These are phyloP conservation scores for Glareola pratincola DNA, from an alignment of 2,113 vertebrate species.

Conservation along the genomic window DNA sequence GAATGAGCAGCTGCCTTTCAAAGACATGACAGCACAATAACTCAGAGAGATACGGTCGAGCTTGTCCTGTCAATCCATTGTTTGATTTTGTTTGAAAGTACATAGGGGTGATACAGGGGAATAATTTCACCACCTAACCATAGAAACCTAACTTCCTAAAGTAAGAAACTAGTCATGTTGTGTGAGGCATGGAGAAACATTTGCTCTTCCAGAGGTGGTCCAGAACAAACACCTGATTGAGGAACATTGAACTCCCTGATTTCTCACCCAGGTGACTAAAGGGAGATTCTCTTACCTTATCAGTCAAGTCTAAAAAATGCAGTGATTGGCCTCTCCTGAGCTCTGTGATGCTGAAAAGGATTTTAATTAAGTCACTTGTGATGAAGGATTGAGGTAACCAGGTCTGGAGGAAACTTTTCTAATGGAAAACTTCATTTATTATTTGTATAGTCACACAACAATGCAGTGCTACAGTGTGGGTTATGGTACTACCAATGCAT, in stretches of 20 bases:
- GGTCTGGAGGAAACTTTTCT: background rate
- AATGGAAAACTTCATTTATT: background rate
- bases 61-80: background rate
- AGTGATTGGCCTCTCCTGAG: background rate
- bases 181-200: background rate
- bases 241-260: background rate
- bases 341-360: background rate
- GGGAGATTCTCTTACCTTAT: background rate
- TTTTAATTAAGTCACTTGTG: background rate
- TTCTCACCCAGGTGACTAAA: background rate
- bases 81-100: background rate
- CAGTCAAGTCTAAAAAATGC: background rate
- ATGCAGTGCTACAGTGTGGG: background rate
- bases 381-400: background rate
- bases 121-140: background rate
- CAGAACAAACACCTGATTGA: background rate
- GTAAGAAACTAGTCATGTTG: background rate
- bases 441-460: background rate
- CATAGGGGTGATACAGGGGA: background rate
- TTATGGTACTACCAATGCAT: background rate
- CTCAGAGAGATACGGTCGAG: background rate
- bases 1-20: constrained; percentile 37
- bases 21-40: background rate
- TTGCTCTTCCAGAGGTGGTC: background rate
- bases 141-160: background rate